These are phyloP conservation scores for Epirrita christyi DNA, from an alignment of 2,888 invertebrate genomes.

Conservation along the genomic window DNA sequence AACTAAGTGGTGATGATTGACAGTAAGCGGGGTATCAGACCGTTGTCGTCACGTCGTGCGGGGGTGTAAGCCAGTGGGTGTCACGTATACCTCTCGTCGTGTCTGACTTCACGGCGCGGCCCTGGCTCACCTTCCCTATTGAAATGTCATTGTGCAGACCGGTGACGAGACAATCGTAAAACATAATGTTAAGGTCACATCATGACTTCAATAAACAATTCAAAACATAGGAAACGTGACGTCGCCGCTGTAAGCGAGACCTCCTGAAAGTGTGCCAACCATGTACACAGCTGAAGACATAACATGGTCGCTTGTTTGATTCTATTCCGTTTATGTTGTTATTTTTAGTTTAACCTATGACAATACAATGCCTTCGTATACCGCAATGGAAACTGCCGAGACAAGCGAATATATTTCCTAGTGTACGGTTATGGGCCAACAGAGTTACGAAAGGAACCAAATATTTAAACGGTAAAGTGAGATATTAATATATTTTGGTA, in stretches of 20 bases:
- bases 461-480: conserved; percentile 19
- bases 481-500: conserved; percentile 22
- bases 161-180: conserved; percentile 83
- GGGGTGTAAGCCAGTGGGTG: conserved; percentile 47
- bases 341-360: conserved; percentile 42
- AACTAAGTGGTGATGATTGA: conserved; percentile 52
- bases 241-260: conserved; percentile 71
- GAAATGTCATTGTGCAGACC: conserved; percentile 81
- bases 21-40: conserved; percentile 36
- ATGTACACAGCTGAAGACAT: conserved; percentile 60
- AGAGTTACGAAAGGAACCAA: conserved; percentile 12
- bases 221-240: conserved; percentile 81
- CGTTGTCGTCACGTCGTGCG: conserved; percentile 6
- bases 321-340: conserved; percentile 37
- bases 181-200: conserved; percentile 83
- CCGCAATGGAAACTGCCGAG: conserved; percentile 26
- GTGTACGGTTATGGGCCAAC: conserved; percentile 15
- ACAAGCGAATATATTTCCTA: conserved; percentile 30
- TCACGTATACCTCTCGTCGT: conserved; percentile 64
- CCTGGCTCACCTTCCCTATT: conserved; percentile 80
- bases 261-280: conserved; percentile 77
- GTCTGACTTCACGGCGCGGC: conserved; percentile 76
- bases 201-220: conserved; percentile 84
- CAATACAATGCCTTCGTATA: conserved; percentile 31
- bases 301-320: conserved; percentile 58